Evolutionary conservation across 1,140 invertebrate genomes (phyloP).

Genomic region (Sweltsa coloradensis): DNA sequence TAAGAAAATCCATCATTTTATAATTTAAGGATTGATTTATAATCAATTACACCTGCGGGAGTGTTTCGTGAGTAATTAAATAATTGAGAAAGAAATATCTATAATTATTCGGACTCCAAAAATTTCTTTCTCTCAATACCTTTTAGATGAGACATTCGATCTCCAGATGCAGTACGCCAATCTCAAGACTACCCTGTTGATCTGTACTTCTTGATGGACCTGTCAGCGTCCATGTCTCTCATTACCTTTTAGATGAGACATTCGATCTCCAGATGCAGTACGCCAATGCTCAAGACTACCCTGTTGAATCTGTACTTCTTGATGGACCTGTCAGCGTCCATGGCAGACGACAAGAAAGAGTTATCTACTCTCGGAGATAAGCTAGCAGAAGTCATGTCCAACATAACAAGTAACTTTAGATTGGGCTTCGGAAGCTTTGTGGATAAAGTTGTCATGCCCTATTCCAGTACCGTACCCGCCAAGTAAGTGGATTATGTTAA

Average conservation of each 20-base stretch:
- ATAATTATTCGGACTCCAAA: too few relatives aligned
- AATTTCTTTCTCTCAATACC: too few relatives aligned
- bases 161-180: slow-evolving; percentile 32
- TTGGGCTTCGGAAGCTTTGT: slow-evolving; percentile 83
- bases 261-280: slow-evolving; percentile 27
- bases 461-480: slow-evolving; percentile 43
- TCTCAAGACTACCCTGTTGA: slow-evolving; percentile 78
- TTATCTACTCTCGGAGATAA: slow-evolving; percentile 48
- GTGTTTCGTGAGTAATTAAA: too few relatives aligned
- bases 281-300: slow-evolving; percentile 61
- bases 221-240: slow-evolving; percentile 77
- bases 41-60: too few relatives aligned
- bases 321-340: slow-evolving; percentile 73
- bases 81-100: too few relatives aligned
- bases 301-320: slow-evolving; percentile 82
- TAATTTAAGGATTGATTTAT: too few relatives aligned
- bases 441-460: slow-evolving; percentile 76
- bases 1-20: too few relatives aligned
- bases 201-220: slow-evolving; percentile 79
- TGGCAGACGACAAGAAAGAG: slow-evolving; percentile 56
- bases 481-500: too few relatives aligned
- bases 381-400: slow-evolving; percentile 51
- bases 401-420: slow-evolving; percentile 69
- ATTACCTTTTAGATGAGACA: slow-evolving; percentile 23
- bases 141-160: slow-evolving; percentile 21